Evolutionary conservation across 2,797 vertebrate species (phyloP).

Genomic region (Pseudochirops corinnae): DNA sequence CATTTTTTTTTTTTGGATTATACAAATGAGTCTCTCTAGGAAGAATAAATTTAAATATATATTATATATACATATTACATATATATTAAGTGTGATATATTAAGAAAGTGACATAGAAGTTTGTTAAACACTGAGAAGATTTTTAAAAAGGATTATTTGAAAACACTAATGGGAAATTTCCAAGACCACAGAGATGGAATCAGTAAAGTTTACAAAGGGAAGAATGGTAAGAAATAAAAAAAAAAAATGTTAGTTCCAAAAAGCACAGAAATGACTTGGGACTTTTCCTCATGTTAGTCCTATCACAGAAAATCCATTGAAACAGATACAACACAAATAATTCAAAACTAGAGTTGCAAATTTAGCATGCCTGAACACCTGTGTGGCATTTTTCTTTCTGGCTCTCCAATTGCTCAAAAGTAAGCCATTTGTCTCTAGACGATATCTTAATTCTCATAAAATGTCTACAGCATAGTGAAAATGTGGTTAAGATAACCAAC

Average conservation of each 20-base stretch:
- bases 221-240: neutral
- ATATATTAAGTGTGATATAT: neutral
- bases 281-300: neutral
- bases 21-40: neutral
- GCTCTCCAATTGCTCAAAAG: neutral
- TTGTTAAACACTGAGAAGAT: neutral
- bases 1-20: neutral
- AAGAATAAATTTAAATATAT: neutral
- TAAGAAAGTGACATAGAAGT: neutral
- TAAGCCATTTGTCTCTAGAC: too few relatives aligned
- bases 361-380: neutral
- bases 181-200: neutral
- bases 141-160: neutral
- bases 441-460: neutral
- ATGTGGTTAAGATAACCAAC: too few relatives aligned
- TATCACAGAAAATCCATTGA: neutral
- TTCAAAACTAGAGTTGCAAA: neutral
- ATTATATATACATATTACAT: too few relatives aligned
- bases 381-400: neutral
- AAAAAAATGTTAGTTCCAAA: neutral
- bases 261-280: neutral
- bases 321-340: neutral
- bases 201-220: neutral
- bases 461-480: accelerated
- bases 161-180: neutral